phyloP scores from a whole-genome alignment of 2,797 vertebrate species.

The Distichodus sexfasciatus region DNA sequence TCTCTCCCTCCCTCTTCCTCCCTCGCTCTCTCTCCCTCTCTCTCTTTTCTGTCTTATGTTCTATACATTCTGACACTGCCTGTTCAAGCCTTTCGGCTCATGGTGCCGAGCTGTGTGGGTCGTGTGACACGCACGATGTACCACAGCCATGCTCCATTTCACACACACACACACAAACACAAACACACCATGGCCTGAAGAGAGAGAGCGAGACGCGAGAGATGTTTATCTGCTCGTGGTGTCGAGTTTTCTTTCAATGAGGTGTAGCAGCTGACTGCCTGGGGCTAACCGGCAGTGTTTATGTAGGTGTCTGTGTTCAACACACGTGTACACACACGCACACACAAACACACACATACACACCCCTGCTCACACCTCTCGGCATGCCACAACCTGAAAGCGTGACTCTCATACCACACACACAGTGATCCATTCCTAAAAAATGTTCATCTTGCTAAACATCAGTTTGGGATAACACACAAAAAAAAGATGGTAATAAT shows the following conservation, averaged over 20 bases:
- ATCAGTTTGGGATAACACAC: too few relatives aligned
- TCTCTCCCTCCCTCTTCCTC: constrained; percentile 51
- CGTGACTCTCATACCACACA: background rate
- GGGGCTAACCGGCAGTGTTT: constrained; percentile 8
- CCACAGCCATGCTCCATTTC: background rate
- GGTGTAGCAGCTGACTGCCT: constrained; percentile 9
- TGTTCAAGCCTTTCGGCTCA: too few relatives aligned
- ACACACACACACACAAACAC: background rate
- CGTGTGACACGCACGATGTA: background rate
- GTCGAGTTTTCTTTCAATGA: constrained; percentile 16
- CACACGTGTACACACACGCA: background rate
- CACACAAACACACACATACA: background rate
- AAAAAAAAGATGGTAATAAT: too few relatives aligned
- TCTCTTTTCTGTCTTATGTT: too few relatives aligned
- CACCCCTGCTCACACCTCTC: background rate
- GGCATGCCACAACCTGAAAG: constrained; percentile 19
- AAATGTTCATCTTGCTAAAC: too few relatives aligned
- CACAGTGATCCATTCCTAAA: too few relatives aligned
- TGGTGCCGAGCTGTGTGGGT: too few relatives aligned
- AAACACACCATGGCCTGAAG: background rate
- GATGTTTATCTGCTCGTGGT: constrained; percentile 9
- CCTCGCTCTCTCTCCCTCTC: constrained; percentile 52
- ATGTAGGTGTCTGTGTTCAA: background rate
- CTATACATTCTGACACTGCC: too few relatives aligned
- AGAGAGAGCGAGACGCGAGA: background rate